Percentiles rank a stretch among this genome's conserved stretches.
Evolutionary conservation across 2,888 invertebrate genomes (phyloP).

Genomic region (Habrosyne pyritoides): DNA sequence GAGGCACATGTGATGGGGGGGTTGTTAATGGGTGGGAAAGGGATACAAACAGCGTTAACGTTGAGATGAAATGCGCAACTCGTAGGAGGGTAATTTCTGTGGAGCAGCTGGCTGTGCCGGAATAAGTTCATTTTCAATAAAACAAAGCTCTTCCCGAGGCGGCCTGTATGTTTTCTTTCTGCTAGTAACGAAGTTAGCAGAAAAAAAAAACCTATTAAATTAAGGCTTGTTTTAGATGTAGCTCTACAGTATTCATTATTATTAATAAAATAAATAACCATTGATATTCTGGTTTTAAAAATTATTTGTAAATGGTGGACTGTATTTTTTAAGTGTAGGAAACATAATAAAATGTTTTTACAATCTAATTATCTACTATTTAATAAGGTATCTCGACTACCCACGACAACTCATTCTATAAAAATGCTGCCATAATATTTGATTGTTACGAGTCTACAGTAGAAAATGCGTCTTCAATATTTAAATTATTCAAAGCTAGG

Average conservation of each 20-base stretch:
- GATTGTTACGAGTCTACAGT: neutral
- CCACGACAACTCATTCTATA: neutral
- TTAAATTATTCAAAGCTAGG: too few species aligned
- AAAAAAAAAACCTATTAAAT: neutral
- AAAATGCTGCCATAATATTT: neutral
- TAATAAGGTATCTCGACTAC: neutral
- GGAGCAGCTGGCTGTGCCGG: constrained; percentile 48
- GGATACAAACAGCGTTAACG: constrained; percentile 25
- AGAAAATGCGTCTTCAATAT: neutral
- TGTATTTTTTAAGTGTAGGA: too few species aligned
- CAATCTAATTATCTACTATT: too few species aligned
- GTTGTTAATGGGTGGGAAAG: constrained; percentile 31
- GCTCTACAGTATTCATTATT: too few species aligned
- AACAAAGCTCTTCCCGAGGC: constrained; percentile 42
- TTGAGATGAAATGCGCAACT: constrained; percentile 50
- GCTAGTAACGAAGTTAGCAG: neutral
- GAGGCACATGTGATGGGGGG: constrained; percentile 10
- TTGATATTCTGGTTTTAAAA: too few species aligned
- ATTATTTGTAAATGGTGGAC: too few species aligned
- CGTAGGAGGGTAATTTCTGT: constrained; percentile 43
- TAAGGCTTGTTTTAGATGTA: neutral
- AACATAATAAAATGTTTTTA: too few species aligned
- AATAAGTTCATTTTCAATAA: constrained; percentile 59
- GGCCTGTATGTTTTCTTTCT: constrained; percentile 10
- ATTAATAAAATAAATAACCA: too few species aligned